Base-by-base conservation (phyloP, 2,888 invertebrate species). In the Drosophila stalkeri region DNA sequence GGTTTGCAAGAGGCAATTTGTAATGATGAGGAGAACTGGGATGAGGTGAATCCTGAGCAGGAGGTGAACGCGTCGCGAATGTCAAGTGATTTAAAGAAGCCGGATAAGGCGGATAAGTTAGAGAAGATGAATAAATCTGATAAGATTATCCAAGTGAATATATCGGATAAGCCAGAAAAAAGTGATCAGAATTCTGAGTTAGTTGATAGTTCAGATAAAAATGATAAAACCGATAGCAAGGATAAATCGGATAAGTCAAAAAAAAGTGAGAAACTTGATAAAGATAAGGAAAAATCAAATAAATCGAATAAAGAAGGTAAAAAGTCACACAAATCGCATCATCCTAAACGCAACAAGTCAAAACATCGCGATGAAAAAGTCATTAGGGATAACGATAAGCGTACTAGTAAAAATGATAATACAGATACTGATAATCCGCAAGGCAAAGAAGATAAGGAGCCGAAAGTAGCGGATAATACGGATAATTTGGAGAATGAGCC, bases 401-500 rank as follows among this genome's bases (percentile, higher is more conserved):
- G n/a, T 20, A 9, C 33, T 23, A 20, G 11, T n/a, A 71, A 66
- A 16, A 52, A 16, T 11, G 43, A 51, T 9, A 59, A 44, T 27
- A 9, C 7, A 2, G 20, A 23, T 49, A n/a, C n/a, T n/a, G 54
- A 68, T 16, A 68, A 27, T 8, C 6, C 11, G 12, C 61, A 49
- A 20, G 31, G 37, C 6, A 78, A 44, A 3, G 47, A 46, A 2
- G 43, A 47, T 4, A 51, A 51, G 3, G 52, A 41, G 8, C 6
- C 9, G 16, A 23, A 64, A 7, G 16, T 31, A 47, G 8, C 56
- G 8, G 64, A 64, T 33, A 63, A 41, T n/a, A 52, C 54, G 5
- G 54, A 72, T 3, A 70, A 57, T 16, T 56, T 77, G 7, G 76
- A 68, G 35, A 77, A 77, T 9, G 76, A 62, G 14, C 64, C 72